phyloP scores from a whole-genome alignment of 2,113 vertebrate species.

The Neopipo cinnamomea region DNA sequence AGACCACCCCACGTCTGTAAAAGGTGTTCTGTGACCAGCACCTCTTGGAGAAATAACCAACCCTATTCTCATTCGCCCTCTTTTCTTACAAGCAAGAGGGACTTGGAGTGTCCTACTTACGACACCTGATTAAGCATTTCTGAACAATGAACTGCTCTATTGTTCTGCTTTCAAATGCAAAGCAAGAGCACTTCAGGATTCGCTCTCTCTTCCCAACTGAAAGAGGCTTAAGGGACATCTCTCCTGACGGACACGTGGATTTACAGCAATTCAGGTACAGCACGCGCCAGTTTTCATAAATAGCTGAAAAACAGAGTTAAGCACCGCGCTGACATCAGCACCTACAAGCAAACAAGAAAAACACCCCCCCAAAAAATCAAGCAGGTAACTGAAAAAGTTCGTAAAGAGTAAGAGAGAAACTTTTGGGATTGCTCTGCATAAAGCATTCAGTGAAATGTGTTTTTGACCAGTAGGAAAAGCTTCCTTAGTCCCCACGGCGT shows the following conservation, averaged over 20 bases:
- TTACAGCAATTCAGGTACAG: background rate
- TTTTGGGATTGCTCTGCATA: background rate
- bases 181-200: background rate
- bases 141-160: background rate
- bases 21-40: background rate
- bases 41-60: background rate
- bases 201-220: background rate
- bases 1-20: background rate
- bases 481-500: rapidly evolving
- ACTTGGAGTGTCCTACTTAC: conserved; percentile 35
- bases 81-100: background rate
- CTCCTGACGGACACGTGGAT: background rate
- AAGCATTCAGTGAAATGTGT: rapidly evolving
- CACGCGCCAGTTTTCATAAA: rapidly evolving
- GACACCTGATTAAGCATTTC: conserved; percentile 56
- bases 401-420: background rate
- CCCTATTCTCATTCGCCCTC: background rate
- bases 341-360: background rate
- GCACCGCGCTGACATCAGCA: background rate
- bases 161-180: conserved; percentile 10
- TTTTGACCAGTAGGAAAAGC: background rate
- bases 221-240: background rate
- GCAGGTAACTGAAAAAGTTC: background rate
- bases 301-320: background rate
- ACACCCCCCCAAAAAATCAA: background rate